Conservation (phyloP, 2,113 vertebrate genomes). For the Python bivittatus region DNA sequence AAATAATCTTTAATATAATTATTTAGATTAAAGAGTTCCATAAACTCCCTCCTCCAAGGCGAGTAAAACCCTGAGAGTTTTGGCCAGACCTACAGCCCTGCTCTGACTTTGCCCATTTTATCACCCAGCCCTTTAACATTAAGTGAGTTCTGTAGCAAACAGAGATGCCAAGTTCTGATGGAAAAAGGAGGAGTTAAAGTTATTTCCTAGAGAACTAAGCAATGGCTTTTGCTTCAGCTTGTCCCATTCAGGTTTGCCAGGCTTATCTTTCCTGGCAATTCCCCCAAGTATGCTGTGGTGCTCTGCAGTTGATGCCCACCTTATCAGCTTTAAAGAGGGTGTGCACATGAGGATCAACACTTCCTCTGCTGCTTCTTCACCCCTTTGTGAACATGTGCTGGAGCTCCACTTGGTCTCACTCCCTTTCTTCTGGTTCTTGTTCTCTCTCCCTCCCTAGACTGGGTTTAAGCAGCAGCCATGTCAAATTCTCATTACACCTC, state of each 20-base stretch:
- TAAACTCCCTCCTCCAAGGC: neutral
- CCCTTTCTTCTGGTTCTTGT: neutral
- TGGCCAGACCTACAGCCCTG: neutral
- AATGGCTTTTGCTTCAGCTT: neutral
- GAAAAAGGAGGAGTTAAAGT: neutral
- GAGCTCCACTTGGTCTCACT: neutral
- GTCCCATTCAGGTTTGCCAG: neutral
- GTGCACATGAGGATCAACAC: neutral
- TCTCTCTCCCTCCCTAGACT: neutral
- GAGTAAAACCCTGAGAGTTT: neutral
- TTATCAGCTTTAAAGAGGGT: neutral
- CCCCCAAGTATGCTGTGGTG: neutral
- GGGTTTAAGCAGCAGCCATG: neutral
- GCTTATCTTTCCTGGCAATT: neutral
- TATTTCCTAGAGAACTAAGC: neutral
- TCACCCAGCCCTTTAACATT: neutral
- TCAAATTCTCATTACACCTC: neutral
- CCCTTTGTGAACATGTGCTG: neutral
- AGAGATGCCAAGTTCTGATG: neutral
- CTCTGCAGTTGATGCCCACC: neutral
- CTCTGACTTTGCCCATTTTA: neutral
- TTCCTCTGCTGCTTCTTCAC: neutral
- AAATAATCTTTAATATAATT: neutral
- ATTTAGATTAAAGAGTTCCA: neutral
- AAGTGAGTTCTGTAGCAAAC: neutral